Evolutionary conservation across 2,888 invertebrate species (phyloP).

Genomic region (Drosophila monieri): DNA sequence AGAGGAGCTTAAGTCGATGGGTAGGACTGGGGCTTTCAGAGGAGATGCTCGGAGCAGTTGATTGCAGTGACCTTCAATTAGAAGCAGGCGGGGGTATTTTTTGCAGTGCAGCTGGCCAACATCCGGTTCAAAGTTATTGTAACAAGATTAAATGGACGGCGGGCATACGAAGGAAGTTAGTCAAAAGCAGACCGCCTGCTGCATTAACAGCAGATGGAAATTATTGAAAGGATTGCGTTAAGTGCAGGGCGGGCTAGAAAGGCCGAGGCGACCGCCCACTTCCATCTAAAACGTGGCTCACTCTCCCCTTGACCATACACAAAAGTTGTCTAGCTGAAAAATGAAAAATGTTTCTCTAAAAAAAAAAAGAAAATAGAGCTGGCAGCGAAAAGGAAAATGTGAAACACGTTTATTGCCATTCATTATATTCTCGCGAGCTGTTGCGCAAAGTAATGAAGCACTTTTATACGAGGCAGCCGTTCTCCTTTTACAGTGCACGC

Average conservation of each 20-base stretch:
- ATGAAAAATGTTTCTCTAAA: slow-evolving; percentile 51
- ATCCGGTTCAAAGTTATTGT: slow-evolving; percentile 17
- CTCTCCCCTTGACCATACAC: slow-evolving; percentile 43
- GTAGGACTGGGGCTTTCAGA: slow-evolving; percentile 9
- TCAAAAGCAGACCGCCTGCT: not conserved
- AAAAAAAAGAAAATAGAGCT: slow-evolving; percentile 8
- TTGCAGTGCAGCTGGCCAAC: slow-evolving; percentile 27
- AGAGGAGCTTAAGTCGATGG: slow-evolving; percentile 3
- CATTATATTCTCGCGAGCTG: slow-evolving; percentile 80
- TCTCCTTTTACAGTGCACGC: slow-evolving; percentile 52
- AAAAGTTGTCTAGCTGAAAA: slow-evolving; percentile 36
- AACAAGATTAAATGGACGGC: slow-evolving; percentile 20
- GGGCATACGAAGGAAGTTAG: slow-evolving; percentile 14
- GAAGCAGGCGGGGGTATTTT: slow-evolving; percentile 20
- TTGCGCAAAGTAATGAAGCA: slow-evolving; percentile 80
- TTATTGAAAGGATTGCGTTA: slow-evolving; percentile 46
- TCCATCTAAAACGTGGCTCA: slow-evolving; percentile 34
- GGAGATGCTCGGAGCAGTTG: slow-evolving; percentile 15
- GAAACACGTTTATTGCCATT: slow-evolving; percentile 80
- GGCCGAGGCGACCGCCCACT: slow-evolving; percentile 1
- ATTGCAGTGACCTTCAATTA: slow-evolving; percentile 55
- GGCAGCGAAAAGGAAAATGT: slow-evolving; percentile 63
- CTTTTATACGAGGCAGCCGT: slow-evolving; percentile 49
- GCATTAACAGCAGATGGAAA: slow-evolving; percentile 23
- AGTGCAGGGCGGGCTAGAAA: slow-evolving; percentile 15